Evolutionary conservation across 2,797 vertebrate genomes (phyloP).

Genomic region (Chelon labrosus): DNA sequence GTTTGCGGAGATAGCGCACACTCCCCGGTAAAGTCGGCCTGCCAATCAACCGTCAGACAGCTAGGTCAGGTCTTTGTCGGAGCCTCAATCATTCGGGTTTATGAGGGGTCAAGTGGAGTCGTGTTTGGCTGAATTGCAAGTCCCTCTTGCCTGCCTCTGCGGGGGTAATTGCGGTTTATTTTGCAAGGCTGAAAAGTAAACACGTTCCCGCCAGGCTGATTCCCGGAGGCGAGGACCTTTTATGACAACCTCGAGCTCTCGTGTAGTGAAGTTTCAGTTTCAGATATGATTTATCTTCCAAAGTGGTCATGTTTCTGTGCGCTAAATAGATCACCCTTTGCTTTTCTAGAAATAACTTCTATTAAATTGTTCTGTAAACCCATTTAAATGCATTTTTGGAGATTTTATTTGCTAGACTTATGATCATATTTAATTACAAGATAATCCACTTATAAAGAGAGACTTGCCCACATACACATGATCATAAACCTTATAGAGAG

Average conservation of each 20-base stretch:
- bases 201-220: conserved; percentile 43
- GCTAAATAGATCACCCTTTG: neutral
- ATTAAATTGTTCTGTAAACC: neutral
- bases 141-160: conserved; percentile 31
- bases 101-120: conserved; percentile 66
- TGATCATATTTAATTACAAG: neutral
- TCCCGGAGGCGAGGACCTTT: conserved; percentile 43
- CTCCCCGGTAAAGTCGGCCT: conserved; percentile 36
- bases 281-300: neutral
- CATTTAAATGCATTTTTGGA: neutral
- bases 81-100: conserved; percentile 68
- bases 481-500: neutral
- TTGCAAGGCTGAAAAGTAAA: conserved; percentile 70
- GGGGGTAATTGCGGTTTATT: conserved; percentile 69
- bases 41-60: conserved; percentile 46
- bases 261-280: neutral
- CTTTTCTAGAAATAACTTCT: neutral
- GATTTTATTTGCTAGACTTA: neutral
- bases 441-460: neutral
- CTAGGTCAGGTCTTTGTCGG: conserved; percentile 58
- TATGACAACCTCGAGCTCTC: conserved; percentile 11
- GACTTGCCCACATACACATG: neutral
- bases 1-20: conserved; percentile 48
- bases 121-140: conserved; percentile 50
- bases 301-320: neutral